Percentiles rank a stretch among this genome's conserved stretches.
Evolutionary conservation across 2,113 vertebrate species (phyloP).

Genomic region (Aegotheles bennettii): DNA sequence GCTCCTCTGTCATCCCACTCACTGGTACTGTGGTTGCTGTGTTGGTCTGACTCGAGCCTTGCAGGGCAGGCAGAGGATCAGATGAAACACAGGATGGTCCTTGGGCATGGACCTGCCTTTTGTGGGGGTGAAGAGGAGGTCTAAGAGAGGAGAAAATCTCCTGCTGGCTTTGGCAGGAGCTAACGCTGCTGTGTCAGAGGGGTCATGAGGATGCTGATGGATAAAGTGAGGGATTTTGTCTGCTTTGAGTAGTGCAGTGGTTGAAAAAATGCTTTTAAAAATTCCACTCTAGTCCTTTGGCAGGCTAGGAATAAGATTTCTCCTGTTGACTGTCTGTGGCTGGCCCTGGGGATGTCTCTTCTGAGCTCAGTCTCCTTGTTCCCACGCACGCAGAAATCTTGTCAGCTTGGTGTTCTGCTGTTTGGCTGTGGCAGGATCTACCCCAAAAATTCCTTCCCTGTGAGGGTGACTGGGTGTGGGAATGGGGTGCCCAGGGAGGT

Average conservation of each 20-base stretch:
- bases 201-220: not conserved
- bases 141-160: not conserved
- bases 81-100: not conserved
- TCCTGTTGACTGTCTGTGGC: not conserved
- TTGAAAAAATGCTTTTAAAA: not conserved
- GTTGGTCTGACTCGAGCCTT: not conserved
- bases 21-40: not conserved
- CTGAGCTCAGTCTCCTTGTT: not conserved
- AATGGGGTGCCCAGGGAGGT: too few relatives aligned
- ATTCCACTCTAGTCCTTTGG: not conserved
- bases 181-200: accelerated
- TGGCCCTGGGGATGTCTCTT: not conserved
- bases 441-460: too few relatives aligned
- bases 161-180: not conserved
- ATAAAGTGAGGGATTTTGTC: not conserved
- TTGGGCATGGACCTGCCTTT: not conserved
- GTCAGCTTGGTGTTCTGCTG: not conserved
- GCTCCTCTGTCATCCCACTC: accelerated
- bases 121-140: not conserved
- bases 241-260: not conserved
- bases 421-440: not conserved
- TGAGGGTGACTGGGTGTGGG: too few relatives aligned
- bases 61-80: not conserved
- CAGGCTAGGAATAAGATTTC: not conserved
- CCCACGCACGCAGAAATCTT: not conserved